Evolutionary conservation across 2,888 invertebrate genomes (phyloP).

Genomic region (Cylindroiulus punctatus): DNA sequence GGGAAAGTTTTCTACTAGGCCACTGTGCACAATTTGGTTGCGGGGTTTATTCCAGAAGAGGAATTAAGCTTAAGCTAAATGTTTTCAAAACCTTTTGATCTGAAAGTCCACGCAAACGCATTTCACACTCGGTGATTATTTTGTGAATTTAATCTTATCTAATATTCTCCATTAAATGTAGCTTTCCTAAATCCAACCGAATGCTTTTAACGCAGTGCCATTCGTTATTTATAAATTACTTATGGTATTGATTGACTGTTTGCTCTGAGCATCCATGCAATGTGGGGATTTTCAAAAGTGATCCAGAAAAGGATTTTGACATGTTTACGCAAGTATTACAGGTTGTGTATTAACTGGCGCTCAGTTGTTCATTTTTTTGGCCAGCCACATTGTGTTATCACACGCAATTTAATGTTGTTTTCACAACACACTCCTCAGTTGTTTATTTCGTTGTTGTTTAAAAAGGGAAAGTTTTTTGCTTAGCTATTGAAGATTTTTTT

Average conservation of each 20-base stretch:
- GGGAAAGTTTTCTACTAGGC: background rate
- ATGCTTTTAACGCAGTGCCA: conserved; percentile 18
- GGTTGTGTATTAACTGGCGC: background rate
- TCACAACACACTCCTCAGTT: too few relatives aligned
- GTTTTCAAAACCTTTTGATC: conserved; percentile 10
- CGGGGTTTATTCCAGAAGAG: background rate
- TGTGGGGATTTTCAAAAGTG: background rate
- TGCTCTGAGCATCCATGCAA: background rate
- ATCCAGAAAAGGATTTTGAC: background rate
- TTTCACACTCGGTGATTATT: conserved; percentile 9
- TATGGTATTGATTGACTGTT: background rate
- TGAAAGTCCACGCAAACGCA: background rate
- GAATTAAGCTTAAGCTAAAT: conserved; percentile 11
- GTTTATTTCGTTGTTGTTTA: too few relatives aligned
- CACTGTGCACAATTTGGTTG: background rate
- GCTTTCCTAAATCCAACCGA: background rate
- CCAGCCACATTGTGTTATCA: too few relatives aligned
- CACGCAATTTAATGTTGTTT: too few relatives aligned
- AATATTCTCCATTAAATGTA: conserved; percentile 9
- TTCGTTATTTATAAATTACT: conserved; percentile 18
- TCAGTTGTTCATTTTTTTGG: too few relatives aligned
- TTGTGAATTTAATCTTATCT: conserved; percentile 6
- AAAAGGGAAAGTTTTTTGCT: too few relatives aligned
- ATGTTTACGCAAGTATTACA: background rate
- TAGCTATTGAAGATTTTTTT: too few relatives aligned